Conservation (phyloP, 2,797 vertebrate genomes). For the Siniperca undulata region DNA sequence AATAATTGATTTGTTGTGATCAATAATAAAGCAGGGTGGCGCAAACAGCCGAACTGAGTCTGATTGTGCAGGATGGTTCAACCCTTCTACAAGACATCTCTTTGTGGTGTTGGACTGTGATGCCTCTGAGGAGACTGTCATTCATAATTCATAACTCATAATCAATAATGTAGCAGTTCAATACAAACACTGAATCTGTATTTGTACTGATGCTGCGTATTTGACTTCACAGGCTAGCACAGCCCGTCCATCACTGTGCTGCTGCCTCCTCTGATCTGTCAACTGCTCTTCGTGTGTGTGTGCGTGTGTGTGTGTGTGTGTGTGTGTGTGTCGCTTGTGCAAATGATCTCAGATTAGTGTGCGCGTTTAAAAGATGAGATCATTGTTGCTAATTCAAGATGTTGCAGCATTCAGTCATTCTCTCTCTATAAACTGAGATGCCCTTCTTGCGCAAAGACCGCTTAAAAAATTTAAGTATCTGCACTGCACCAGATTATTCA, state of each 20-base stretch:
- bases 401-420: conserved; percentile 72
- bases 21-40: conserved; percentile 67
- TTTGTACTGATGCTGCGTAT: conserved; percentile 71
- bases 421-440: conserved; percentile 58
- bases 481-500: conserved; percentile 85
- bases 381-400: conserved; percentile 80
- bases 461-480: conserved; percentile 84
- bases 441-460: conserved; percentile 77
- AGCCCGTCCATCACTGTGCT: conserved; percentile 61
- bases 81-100: conserved; percentile 58
- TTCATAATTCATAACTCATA: conserved; percentile 79
- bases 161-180: conserved; percentile 84
- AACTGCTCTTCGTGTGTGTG: conserved; percentile 29
- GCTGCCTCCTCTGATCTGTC: conserved; percentile 67
- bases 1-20: conserved; percentile 68
- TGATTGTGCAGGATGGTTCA: conserved; percentile 64
- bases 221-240: conserved; percentile 64
- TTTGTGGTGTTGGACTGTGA: conserved; percentile 72
- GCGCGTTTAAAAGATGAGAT: conserved; percentile 71
- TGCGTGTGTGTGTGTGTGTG: conserved; percentile 19
- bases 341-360: conserved; percentile 68
- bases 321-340: conserved; percentile 26
- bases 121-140: conserved; percentile 71
- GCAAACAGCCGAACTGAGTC: conserved; percentile 59
- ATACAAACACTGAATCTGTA: conserved; percentile 79